Conservation (phyloP, 2,888 invertebrate species). For the Cataglyphis livida region DNA sequence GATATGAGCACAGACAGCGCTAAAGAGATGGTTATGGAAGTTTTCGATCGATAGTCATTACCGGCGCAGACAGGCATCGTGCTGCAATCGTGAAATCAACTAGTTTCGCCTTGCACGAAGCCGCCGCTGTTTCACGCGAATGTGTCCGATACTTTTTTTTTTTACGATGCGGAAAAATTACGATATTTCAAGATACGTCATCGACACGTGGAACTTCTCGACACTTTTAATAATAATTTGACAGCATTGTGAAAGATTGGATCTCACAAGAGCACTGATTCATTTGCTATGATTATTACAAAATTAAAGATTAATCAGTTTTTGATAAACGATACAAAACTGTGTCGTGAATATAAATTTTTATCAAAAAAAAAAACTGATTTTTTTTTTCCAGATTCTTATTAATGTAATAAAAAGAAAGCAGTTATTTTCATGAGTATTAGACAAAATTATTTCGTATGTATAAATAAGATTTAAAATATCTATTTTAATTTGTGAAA, state of each 20-base stretch:
- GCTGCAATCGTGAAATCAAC: constrained; percentile 52
- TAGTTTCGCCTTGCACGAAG: constrained; percentile 27
- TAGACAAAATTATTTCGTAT: neutral
- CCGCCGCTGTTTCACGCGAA: constrained; percentile 21
- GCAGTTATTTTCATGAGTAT: neutral
- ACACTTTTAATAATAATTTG: neutral
- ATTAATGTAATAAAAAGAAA: neutral
- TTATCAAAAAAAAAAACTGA: neutral
- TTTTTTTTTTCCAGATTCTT: neutral
- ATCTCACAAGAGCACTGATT: neutral
- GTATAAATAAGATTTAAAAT: neutral
- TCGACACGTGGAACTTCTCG: neutral
- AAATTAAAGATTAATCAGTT: no score
- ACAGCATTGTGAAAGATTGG: neutral
- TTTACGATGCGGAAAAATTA: constrained; percentile 42
- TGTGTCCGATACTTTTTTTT: constrained; percentile 41
- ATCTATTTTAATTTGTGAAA: neutral
- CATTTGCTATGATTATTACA: no score
- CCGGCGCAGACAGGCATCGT: constrained; percentile 37
- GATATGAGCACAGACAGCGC: constrained; percentile 33
- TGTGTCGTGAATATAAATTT: no score
- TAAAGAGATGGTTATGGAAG: constrained; percentile 48
- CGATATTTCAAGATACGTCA: neutral
- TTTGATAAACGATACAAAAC: no score
- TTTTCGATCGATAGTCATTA: constrained; percentile 60